Base-by-base conservation (phyloP, 2,888 invertebrate species). In the Gymnocheta viridis region DNA sequence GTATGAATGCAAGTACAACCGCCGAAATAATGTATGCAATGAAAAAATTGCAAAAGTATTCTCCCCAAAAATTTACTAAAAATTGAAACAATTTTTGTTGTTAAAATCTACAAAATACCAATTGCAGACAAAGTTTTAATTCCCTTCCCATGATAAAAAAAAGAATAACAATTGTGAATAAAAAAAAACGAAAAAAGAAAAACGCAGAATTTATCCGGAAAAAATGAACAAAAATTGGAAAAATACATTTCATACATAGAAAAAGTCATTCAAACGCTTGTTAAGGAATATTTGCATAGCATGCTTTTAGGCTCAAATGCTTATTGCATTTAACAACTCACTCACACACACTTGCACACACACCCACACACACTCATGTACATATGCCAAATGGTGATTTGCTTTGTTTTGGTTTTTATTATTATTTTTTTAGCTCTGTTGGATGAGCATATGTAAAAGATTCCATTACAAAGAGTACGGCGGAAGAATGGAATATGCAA, bases 101-200 rank as follows among this genome's bases (percentile, higher is more conserved):
- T 81, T 64, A 54, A 76, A 82, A 82, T 74, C 69, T 82, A 69
- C 81, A 82, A 82, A 74, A 82, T 82, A 76, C 79, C 77, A 76
- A 70, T 85, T 81, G 76, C 82, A 87, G 86, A 86, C 85, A 86
- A 85, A 87, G 86, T 87, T 86, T 86, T 85, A 85, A 86, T 86
- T 86, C 86, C 77, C 76, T 78, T 54, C 67, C 66, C 81, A 64
- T 70, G 32, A 58, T 54, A 69, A 79, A 70, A 72, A 67, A 64
- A 72, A 73, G n/a, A 67, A 62, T 44, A 54, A 47, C 82, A 67
- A 72, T 41, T 73, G 76, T 19, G 66, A 49, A 66, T 41, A 64
- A 85, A 38, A 56, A 64, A 69, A 47, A 3, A 3, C 9, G 10
- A 67, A 79, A 54, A 62, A 44, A 67, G 78, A 41, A 77, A 35